Conservation (phyloP, 2,888 invertebrate genomes). For the Cepaea hortensis region DNA sequence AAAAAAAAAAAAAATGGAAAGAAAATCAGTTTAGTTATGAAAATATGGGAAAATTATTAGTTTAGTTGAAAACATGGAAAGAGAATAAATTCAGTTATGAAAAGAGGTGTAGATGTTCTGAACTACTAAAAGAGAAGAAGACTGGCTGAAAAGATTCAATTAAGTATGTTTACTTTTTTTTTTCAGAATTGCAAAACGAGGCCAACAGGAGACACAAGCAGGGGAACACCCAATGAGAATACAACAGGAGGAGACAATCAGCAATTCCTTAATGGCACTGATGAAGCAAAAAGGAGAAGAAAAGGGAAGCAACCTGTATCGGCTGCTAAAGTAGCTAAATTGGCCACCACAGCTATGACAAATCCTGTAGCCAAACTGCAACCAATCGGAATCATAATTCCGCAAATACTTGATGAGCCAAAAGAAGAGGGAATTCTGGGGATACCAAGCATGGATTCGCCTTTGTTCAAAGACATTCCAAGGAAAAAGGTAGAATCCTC, state of each 20-base stretch:
- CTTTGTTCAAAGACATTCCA: slow-evolving; percentile 48
- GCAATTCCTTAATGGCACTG: not conserved
- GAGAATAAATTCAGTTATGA: no score
- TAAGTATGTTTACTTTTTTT: not conserved
- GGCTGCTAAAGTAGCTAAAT: slow-evolving; percentile 28
- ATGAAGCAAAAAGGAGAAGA: slow-evolving; percentile 19
- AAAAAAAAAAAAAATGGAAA: no score
- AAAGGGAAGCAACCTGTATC: slow-evolving; percentile 34
- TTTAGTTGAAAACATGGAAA: no score
- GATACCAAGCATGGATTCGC: slow-evolving; percentile 47
- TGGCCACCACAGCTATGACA: not conserved
- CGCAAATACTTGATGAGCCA: slow-evolving; percentile 23
- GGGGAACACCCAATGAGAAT: slow-evolving; percentile 34
- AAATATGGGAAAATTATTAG: no score
- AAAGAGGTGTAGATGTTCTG: no score
- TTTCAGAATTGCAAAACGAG: slow-evolving; percentile 46
- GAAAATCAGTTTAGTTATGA: no score
- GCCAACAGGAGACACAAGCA: slow-evolving; percentile 16
- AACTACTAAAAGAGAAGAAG: no score
- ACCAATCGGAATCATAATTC: slow-evolving; percentile 45
- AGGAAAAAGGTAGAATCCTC: slow-evolving; percentile 35
- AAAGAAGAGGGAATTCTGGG: slow-evolving; percentile 30
- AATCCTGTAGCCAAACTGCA: slow-evolving; percentile 6
- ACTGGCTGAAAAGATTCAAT: no score
- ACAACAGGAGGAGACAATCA: slow-evolving; percentile 44